Evolutionary conservation across 2,797 vertebrate genomes (phyloP).

Genomic region (Xenops minutus): DNA sequence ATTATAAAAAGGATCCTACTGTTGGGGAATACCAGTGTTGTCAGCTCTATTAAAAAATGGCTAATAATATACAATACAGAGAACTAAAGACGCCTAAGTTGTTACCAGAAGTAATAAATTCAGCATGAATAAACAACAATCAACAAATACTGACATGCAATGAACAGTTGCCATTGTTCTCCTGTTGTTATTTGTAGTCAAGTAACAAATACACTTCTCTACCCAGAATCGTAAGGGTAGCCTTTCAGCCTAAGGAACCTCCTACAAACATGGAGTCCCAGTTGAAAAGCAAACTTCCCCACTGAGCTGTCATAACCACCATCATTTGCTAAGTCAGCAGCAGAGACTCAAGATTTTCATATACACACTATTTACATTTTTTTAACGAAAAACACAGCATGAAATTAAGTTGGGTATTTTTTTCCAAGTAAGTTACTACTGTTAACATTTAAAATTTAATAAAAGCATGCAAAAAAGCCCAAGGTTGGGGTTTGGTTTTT

Average conservation of each 20-base stretch:
- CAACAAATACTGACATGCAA: neutral
- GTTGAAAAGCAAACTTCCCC: neutral
- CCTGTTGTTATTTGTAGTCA: neutral
- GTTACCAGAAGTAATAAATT: neutral
- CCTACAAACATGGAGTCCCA: neutral
- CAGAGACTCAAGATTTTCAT: neutral
- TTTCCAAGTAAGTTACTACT: neutral
- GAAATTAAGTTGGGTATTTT: neutral
- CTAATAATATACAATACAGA: neutral
- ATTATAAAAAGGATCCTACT: neutral
- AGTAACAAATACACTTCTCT: neutral
- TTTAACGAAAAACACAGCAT: neutral
- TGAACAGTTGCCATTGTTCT: neutral
- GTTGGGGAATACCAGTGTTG: neutral
- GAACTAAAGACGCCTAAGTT: neutral
- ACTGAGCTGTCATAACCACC: neutral
- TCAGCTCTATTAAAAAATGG: neutral
- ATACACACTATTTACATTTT: neutral
- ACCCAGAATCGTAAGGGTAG: neutral
- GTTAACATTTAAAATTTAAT: neutral
- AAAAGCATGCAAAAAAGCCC: neutral
- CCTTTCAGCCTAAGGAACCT: neutral
- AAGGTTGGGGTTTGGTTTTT: neutral
- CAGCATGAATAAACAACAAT: neutral
- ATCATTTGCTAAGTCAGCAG: neutral